Evolutionary conservation across 2,113 vertebrate species (phyloP).

Genomic region (Coturnix japonica): DNA sequence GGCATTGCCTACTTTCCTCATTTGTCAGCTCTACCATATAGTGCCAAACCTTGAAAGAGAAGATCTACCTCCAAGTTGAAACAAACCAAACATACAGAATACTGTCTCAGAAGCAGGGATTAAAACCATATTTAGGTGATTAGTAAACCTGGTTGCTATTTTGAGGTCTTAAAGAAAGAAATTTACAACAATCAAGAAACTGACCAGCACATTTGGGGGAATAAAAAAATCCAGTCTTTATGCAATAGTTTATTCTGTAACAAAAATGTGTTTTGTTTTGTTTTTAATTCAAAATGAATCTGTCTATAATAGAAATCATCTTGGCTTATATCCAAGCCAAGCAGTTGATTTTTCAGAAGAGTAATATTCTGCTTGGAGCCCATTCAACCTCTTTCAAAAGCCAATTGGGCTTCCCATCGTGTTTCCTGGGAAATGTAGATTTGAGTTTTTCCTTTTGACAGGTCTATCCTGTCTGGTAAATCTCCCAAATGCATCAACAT

Average conservation of each 20-base stretch:
- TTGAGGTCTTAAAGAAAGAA: neutral
- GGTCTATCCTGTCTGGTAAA: neutral
- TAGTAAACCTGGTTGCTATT: neutral
- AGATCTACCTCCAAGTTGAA: neutral
- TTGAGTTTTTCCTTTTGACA: neutral
- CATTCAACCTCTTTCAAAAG: neutral
- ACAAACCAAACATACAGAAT: neutral
- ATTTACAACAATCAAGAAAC: neutral
- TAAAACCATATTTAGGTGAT: neutral
- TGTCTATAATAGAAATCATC: neutral
- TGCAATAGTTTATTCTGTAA: neutral
- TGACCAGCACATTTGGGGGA: neutral
- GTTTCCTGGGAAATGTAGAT: neutral
- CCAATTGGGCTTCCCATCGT: neutral
- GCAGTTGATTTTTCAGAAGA: neutral
- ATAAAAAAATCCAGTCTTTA: neutral
- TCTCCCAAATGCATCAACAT: neutral
- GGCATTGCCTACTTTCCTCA: neutral
- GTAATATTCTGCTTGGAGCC: neutral
- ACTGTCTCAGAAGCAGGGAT: neutral
- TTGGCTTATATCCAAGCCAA: neutral
- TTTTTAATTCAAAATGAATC: neutral
- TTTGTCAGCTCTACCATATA: neutral
- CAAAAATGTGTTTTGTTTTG: neutral
- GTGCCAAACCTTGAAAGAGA: neutral